A percentile compares a stretch with the other conserved stretches of the same genome.
phyloP scores from a whole-genome alignment of 2,113 vertebrate species.

The Pterocles burchelli region DNA sequence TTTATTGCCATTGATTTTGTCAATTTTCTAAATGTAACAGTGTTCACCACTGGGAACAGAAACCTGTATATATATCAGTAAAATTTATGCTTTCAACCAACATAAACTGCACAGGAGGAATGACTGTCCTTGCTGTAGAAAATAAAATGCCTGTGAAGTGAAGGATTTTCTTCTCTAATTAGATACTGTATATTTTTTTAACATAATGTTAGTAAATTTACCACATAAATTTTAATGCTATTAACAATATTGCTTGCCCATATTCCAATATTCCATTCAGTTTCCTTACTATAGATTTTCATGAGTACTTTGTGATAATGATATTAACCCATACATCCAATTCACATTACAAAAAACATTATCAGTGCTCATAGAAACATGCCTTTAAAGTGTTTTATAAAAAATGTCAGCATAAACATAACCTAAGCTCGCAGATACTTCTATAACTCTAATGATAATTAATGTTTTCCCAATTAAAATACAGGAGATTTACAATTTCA shows the following conservation, averaged over 20 bases:
- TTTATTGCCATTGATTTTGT: conserved; percentile 73
- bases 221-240: conserved; percentile 75
- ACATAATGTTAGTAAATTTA: conserved; percentile 75
- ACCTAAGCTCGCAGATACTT: not conserved
- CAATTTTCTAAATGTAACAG: conserved; percentile 63
- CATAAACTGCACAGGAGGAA: conserved; percentile 71
- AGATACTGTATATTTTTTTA: conserved; percentile 61
- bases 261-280: conserved; percentile 23
- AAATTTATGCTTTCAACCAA: conserved; percentile 72
- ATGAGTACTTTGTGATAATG: conserved; percentile 44
- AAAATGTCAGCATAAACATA: conserved; percentile 19
- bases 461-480: conserved; percentile 17
- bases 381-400: conserved; percentile 19
- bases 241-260: conserved; percentile 61
- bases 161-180: conserved; percentile 68
- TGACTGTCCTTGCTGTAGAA: conserved; percentile 43
- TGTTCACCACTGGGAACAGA: conserved; percentile 66
- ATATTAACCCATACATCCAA: conserved; percentile 71
- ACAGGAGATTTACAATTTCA: not conserved
- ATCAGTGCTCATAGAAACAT: conserved; percentile 50
- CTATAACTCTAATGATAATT: not conserved
- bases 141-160: conserved; percentile 49
- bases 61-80: conserved; percentile 42
- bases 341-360: conserved; percentile 60
- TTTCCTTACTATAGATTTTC: conserved; percentile 17